Conservation (phyloP, 2,888 invertebrate genomes). For the Chironomus riparius region DNA sequence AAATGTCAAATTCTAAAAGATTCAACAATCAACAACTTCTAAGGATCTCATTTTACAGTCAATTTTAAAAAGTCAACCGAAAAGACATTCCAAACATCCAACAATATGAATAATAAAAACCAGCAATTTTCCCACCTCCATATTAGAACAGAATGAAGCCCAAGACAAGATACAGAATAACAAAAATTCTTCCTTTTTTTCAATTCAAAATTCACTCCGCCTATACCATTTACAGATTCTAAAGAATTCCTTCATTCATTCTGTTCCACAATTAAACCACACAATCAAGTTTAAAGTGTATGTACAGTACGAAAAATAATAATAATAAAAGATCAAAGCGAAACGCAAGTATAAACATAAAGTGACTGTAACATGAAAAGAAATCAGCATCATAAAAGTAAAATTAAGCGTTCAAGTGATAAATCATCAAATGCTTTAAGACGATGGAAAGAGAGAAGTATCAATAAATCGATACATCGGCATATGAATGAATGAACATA, state of each 20-base stretch:
- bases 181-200: neutral
- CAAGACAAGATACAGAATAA: neutral
- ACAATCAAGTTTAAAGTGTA: neutral
- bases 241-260: neutral
- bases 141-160: neutral
- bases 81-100: too few species aligned
- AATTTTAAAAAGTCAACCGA: too few species aligned
- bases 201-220: neutral
- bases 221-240: neutral
- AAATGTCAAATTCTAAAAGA: too few species aligned
- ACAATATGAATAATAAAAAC: neutral
- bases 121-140: neutral
- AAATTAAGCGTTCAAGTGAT: slow-evolving; percentile 1
- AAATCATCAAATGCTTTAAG: slow-evolving; percentile 8
- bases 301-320: neutral
- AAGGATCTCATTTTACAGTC: too few species aligned
- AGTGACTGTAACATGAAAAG: neutral
- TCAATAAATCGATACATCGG: neutral
- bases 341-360: neutral
- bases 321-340: neutral
- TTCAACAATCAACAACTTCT: too few species aligned
- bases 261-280: neutral
- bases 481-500: slow-evolving; percentile 17
- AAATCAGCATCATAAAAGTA: neutral
- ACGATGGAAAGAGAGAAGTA: neutral